phyloP scores from a whole-genome alignment of 1,140 invertebrate genomes.

The Oscheius sp. region DNA sequence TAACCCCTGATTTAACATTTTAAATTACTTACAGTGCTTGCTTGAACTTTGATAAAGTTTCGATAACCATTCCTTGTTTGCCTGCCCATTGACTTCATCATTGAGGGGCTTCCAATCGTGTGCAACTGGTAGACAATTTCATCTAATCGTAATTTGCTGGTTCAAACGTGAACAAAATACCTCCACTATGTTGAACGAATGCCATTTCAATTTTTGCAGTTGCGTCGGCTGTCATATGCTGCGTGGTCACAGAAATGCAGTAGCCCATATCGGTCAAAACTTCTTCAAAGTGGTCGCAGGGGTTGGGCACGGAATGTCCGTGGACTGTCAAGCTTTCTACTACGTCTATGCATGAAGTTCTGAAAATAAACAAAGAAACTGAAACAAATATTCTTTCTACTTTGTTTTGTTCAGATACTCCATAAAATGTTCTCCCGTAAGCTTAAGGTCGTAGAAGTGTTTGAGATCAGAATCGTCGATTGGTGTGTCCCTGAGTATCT shows the following conservation, averaged over 20 bases:
- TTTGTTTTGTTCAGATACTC: neutral
- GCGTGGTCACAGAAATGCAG: neutral
- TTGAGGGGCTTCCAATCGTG: no score
- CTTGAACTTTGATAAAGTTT: no score
- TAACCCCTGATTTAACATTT: no score
- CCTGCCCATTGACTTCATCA: no score
- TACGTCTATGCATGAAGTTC: neutral
- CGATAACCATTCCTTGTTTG: no score
- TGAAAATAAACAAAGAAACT: neutral
- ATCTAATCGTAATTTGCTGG: no score
- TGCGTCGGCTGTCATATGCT: neutral
- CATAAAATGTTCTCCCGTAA: neutral
- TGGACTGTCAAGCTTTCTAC: neutral
- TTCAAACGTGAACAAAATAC: no score
- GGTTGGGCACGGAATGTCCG: neutral
- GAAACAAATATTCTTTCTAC: neutral
- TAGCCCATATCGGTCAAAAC: constrained; percentile 8
- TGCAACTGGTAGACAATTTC: no score
- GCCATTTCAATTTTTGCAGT: neutral
- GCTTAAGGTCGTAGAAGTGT: neutral
- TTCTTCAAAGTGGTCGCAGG: neutral
- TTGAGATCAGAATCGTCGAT: neutral
- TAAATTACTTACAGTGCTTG: no score
- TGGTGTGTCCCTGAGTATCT: neutral
- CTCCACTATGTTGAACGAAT: no score